These are phyloP conservation scores for Uria lomvia DNA, from an alignment of 2,113 vertebrate species.

Conservation along the genomic window DNA sequence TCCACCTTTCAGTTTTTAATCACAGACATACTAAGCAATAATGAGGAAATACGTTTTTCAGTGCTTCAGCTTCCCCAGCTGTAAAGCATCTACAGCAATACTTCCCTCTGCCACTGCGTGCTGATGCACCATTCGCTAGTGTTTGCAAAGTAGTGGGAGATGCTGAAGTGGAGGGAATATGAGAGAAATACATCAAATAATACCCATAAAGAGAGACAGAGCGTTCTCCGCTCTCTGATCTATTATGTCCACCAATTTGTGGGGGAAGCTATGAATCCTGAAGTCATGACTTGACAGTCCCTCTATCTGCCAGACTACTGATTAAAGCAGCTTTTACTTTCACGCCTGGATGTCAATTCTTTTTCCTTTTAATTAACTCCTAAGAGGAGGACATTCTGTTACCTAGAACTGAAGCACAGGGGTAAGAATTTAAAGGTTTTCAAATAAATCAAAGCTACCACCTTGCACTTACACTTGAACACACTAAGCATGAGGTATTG, in stretches of 20 bases:
- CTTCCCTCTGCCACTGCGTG: neutral
- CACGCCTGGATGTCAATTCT: neutral
- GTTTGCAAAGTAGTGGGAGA: neutral
- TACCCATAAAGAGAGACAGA: neutral
- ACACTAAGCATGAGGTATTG: neutral
- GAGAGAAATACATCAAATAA: neutral
- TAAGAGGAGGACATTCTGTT: neutral
- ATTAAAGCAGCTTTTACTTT: constrained; percentile 3
- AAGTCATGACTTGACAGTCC: neutral
- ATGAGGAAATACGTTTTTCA: neutral
- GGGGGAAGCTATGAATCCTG: neutral
- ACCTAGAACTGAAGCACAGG: neutral
- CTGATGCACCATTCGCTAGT: neutral
- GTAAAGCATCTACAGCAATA: neutral
- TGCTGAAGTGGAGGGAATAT: neutral
- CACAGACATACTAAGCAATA: neutral
- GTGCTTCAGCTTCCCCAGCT: neutral
- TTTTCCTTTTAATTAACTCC: neutral
- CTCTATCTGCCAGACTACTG: neutral
- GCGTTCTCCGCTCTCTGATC: neutral
- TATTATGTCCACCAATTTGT: neutral
- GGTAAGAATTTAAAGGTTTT: neutral
- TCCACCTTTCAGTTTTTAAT: neutral
- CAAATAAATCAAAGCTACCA: neutral
- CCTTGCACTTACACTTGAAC: neutral